Conservation (phyloP, 1,140 invertebrate genomes). For the Neotoxoptera formosana region DNA sequence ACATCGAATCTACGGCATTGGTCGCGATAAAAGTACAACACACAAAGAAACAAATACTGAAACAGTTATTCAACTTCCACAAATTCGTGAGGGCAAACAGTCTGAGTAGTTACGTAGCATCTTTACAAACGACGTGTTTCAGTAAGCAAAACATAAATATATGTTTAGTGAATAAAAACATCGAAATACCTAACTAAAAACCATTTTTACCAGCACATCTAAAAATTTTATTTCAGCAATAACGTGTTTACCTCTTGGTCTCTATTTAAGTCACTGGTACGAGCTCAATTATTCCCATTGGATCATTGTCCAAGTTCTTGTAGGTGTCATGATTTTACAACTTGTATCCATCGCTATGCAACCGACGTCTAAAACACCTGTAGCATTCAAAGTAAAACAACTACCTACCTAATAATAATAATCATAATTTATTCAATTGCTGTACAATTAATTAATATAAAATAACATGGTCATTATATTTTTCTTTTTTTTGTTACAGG, state of each 20-base stretch:
- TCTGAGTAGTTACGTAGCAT: conserved; percentile 62
- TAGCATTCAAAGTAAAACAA: conserved; percentile 49
- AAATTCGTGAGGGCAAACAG: conserved; percentile 62
- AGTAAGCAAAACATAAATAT: not conserved
- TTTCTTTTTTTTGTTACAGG: conserved; percentile 67
- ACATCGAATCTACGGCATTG: conserved; percentile 51
- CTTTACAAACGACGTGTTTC: conserved; percentile 59
- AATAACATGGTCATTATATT: not conserved
- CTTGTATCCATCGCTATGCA: conserved; percentile 29
- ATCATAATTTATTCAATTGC: not conserved
- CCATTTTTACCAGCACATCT: not conserved
- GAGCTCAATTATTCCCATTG: conserved; percentile 33
- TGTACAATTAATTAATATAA: not conserved
- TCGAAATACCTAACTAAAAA: not conserved
- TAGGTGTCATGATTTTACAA: conserved; percentile 16
- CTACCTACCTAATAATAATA: not conserved
- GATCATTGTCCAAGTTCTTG: not conserved
- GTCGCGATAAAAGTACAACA: conserved; percentile 58
- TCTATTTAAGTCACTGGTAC: conserved; percentile 49
- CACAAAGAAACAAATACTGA: conserved; percentile 62
- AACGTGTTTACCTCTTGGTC: not conserved
- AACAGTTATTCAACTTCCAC: conserved; percentile 69
- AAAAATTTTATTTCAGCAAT: not conserved
- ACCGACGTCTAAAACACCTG: conserved; percentile 35
- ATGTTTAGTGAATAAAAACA: not conserved